Percentiles rank a stretch among this genome's conserved stretches.
Evolutionary conservation across 2,888 invertebrate genomes (phyloP).

Genomic region (Petrolisthes cinctipes): DNA sequence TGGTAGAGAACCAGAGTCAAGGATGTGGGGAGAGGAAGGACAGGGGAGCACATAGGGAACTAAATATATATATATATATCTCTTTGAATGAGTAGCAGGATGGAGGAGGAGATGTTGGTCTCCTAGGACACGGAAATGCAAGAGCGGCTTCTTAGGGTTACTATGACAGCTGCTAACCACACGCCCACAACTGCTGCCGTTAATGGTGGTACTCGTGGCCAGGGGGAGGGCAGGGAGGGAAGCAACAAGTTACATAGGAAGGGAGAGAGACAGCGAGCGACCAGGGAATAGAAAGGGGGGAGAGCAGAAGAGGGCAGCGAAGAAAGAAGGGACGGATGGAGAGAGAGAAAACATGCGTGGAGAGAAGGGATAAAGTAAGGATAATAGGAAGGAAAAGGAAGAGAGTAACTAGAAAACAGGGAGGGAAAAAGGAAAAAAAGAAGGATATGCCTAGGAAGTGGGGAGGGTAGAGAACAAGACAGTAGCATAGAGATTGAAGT

Average conservation of each 20-base stretch:
- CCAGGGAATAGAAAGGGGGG: neutral
- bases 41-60: neutral
- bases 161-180: constrained; percentile 28
- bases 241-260: neutral
- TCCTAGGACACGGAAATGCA: neutral
- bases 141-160: neutral
- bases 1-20: constrained; percentile 3
- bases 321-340: neutral
- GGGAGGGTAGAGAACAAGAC: neutral
- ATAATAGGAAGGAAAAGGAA: neutral
- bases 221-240: constrained; percentile 9
- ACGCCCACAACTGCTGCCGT: constrained; percentile 32
- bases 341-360: neutral
- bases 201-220: neutral
- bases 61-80: neutral
- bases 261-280: neutral
- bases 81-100: neutral
- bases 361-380: constrained; percentile 7
- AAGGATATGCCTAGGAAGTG: no score
- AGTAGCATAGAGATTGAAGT: neutral
- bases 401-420: neutral
- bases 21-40: constrained; percentile 9
- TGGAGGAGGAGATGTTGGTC: neutral
- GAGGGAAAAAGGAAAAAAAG: neutral
- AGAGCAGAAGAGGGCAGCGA: neutral